Base-by-base conservation (phyloP, 1,140 invertebrate species). In the Grapholita molesta region DNA sequence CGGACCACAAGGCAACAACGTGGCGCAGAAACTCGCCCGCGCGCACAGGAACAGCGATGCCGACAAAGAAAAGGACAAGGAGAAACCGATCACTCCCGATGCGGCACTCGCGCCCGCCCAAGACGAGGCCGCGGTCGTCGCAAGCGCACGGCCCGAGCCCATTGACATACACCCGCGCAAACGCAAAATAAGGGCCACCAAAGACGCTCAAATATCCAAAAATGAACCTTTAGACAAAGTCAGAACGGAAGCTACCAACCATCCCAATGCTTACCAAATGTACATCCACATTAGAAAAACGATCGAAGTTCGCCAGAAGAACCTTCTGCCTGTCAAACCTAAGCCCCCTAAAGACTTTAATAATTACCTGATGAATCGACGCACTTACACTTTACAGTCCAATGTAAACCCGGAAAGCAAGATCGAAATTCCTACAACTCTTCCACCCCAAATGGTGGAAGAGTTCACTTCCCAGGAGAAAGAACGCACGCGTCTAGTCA, bases 291-390 rank as follows among this genome's bases (percentile, higher is more conserved):
- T 99, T 70, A 93, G 97, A 57, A 96, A 96, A n/a, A 77, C 96
- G 95, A 96, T 98, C 80, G 96, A 97, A 72, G 93, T 95, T 74
- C 93, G 96, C 66, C 93, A 96, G 73, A 96, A 95, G 83, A 93
- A 94, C 68, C 89, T 97, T 64, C 96, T 96, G 81, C 95, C 96
- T 0, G 96, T 98, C 0, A 96, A 97, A 79, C 97, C 97, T 1
- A 97, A 98, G 89, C 96, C 97, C 48, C 97, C 97, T 9, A 96
- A 97, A 85, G 97, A 97, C 23, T 98, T 97, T 83, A 97, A 98
- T 77, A 97, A 98, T 84, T 99, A 98, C 85, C 86, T 98, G 53
- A 95, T 99, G 94, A 98, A 97, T 82, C 94, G 96, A 5, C 96
- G 96, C 83, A 96, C 96, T 1, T 99, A 99, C 85, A 95, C 98